Conservation (phyloP, 2,113 vertebrate species). For the Ictidomys tridecemlineatus region DNA sequence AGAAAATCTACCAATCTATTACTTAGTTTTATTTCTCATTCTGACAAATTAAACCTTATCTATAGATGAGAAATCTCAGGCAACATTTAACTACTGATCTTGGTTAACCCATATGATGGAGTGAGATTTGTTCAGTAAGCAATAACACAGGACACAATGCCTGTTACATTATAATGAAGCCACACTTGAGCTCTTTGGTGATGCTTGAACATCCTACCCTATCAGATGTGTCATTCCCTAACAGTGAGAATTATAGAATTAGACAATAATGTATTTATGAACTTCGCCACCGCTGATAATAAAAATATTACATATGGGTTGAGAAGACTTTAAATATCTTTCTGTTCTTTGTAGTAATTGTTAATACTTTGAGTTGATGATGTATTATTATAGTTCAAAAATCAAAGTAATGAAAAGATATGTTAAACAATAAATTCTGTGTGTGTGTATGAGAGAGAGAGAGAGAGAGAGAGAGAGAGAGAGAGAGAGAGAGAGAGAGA, state of each 20-base stretch:
- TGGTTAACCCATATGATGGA: constrained; percentile 14
- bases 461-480: no score
- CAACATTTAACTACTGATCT: constrained; percentile 60
- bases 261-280: not conserved
- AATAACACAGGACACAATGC: constrained; percentile 39
- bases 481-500: no score
- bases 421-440: not conserved
- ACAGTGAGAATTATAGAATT: not conserved
- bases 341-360: not conserved
- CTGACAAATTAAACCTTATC: constrained; percentile 17
- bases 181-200: not conserved
- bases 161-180: constrained; percentile 26
- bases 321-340: not conserved
- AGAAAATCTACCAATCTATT: not conserved
- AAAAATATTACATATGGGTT: not conserved
- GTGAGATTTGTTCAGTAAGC: constrained; percentile 65
- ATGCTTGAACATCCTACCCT: not conserved
- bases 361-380: constrained; percentile 7
- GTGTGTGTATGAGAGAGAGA: no score
- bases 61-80: not conserved
- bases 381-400: not conserved
- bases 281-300: not conserved
- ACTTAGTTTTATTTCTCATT: constrained; percentile 17
- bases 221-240: not conserved
- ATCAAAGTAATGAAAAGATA: constrained; percentile 32